Conservation (phyloP, 2,113 vertebrate species). For the Illadopsis cleaveri region DNA sequence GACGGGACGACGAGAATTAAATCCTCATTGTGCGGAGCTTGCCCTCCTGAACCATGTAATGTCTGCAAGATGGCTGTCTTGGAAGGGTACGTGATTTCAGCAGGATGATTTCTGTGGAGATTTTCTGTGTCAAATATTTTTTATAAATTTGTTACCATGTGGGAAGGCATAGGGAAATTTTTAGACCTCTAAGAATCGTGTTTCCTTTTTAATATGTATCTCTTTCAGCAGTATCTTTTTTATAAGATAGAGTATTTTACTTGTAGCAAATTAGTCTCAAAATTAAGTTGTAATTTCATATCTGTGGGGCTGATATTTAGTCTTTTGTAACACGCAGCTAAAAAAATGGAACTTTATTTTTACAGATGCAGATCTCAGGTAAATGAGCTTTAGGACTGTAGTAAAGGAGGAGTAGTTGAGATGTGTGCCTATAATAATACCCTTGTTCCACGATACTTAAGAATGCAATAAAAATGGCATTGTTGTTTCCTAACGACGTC, state of each 20-base stretch:
- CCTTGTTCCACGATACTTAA: slow-evolving; percentile 2
- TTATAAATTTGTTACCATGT: slow-evolving; percentile 43
- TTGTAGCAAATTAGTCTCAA: slow-evolving; percentile 39
- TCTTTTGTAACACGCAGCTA: slow-evolving; percentile 62
- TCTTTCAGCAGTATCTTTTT: slow-evolving; percentile 48
- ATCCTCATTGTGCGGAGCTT: not conserved
- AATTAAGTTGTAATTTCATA: slow-evolving; percentile 38
- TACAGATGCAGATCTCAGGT: slow-evolving; percentile 76
- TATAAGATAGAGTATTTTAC: slow-evolving; percentile 55
- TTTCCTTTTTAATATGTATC: slow-evolving; percentile 52
- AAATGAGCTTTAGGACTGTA: slow-evolving; percentile 63
- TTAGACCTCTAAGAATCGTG: slow-evolving; percentile 6
- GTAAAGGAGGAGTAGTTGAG: slow-evolving; percentile 15
- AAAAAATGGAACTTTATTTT: slow-evolving; percentile 67
- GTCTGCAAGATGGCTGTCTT: not conserved
- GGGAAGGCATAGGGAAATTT: slow-evolving; percentile 36
- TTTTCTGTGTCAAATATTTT: slow-evolving; percentile 34
- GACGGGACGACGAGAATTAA: slow-evolving; percentile 77
- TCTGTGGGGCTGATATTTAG: slow-evolving; percentile 44
- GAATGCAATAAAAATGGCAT: slow-evolving; percentile 53
- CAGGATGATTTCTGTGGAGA: not conserved
- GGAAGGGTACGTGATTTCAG: not conserved
- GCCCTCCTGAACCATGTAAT: not conserved
- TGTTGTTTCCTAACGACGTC: not conserved
- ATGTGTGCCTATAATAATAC: slow-evolving; percentile 65